A percentile compares a stretch with the other conserved stretches of the same genome.
phyloP scores from a whole-genome alignment of 23 tunicate genomes.

The Phallusia fumigata region DNA sequence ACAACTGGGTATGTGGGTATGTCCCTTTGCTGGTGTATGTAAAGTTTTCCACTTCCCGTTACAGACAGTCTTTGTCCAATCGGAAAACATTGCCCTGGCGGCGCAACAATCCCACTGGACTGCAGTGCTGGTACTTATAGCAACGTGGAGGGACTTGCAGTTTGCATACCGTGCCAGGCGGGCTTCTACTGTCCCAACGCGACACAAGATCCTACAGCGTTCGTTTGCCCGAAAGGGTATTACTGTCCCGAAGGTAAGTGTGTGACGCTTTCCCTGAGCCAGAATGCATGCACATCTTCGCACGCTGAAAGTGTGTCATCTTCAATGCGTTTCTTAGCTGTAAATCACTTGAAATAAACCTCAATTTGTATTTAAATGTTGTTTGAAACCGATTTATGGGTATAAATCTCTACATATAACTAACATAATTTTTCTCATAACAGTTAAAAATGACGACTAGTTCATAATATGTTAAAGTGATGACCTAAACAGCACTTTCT shows the following conservation, averaged over 20 bases:
- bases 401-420: no score
- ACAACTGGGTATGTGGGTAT: background rate
- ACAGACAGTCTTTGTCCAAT: slow-evolving; percentile 36
- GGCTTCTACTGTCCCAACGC: slow-evolving; percentile 89
- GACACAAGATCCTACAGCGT: slow-evolving; percentile 29
- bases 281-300: no score
- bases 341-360: no score
- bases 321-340: no score
- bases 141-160: slow-evolving; percentile 44
- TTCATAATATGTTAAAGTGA: no score
- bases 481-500: no score
- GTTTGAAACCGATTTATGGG: no score
- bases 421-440: no score
- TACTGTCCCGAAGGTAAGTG: slow-evolving; percentile 82
- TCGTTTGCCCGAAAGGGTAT: slow-evolving; percentile 80
- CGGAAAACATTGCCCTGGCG: slow-evolving; percentile 78
- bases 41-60: background rate
- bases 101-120: slow-evolving; percentile 42
- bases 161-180: slow-evolving; percentile 58
- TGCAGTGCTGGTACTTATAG: slow-evolving; percentile 89
- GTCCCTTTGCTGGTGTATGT: background rate
- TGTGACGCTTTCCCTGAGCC: no score
- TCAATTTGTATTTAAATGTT: no score
- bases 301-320: no score
- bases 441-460: no score